Evolutionary conservation across 2,113 vertebrate species (phyloP).

Genomic region (Rhea americana): DNA sequence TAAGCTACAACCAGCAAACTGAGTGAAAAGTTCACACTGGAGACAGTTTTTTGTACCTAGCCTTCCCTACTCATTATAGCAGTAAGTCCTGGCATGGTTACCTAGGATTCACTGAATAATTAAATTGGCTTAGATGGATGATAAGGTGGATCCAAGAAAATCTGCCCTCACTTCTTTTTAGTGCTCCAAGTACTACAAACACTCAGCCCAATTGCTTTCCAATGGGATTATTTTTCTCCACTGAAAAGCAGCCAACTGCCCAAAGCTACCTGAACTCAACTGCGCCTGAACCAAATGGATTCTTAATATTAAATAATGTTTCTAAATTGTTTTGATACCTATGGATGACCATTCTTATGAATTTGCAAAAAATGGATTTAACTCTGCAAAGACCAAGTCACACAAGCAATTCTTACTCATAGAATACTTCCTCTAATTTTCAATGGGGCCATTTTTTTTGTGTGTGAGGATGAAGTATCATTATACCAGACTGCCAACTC

Average conservation of each 20-base stretch:
- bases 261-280: slow-evolving; percentile 42
- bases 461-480: background rate
- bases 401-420: background rate
- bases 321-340: slow-evolving; percentile 9
- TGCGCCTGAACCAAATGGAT: slow-evolving; percentile 35
- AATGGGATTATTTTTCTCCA: slow-evolving; percentile 56
- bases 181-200: slow-evolving; percentile 45
- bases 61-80: background rate
- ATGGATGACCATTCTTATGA: background rate
- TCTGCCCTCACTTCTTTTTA: slow-evolving; percentile 47
- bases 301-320: slow-evolving; percentile 55
- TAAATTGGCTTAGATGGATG: slow-evolving; percentile 34
- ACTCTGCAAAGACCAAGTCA: slow-evolving; percentile 4
- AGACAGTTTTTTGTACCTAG: background rate
- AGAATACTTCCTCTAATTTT: background rate
- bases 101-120: background rate
- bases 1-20: background rate
- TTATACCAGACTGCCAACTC: background rate
- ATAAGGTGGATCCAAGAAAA: slow-evolving; percentile 47
- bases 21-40: background rate
- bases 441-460: background rate
- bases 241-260: slow-evolving; percentile 47
- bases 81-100: slow-evolving; percentile 26
- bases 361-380: slow-evolving; percentile 25
- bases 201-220: slow-evolving; percentile 51